phyloP scores from a whole-genome alignment of 1,140 invertebrate genomes.

The Zaprionus camerounensis region DNA sequence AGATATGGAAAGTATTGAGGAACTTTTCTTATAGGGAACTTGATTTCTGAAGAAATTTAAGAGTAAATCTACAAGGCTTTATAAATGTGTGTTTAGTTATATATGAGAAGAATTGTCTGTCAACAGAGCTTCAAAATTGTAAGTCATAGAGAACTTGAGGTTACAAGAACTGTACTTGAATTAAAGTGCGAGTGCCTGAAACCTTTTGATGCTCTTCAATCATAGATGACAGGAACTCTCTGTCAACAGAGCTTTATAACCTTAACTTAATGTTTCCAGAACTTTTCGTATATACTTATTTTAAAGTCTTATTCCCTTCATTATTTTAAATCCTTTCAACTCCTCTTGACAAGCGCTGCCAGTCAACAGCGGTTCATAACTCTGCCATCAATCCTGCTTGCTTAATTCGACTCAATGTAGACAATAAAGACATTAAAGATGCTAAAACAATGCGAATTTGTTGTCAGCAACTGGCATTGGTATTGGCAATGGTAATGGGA shows the following conservation, averaged over 20 bases:
- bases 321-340: neutral
- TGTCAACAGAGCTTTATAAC: too few relatives aligned
- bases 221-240: too few relatives aligned
- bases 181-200: too few relatives aligned
- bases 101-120: too few relatives aligned
- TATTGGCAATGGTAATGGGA: slow-evolving; percentile 16
- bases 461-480: slow-evolving; percentile 56
- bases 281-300: neutral
- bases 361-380: slow-evolving; percentile 12
- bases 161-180: too few relatives aligned
- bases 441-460: slow-evolving; percentile 69
- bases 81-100: too few relatives aligned
- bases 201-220: too few relatives aligned
- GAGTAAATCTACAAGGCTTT: too few relatives aligned
- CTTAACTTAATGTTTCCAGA: neutral
- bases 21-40: too few relatives aligned
- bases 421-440: slow-evolving; percentile 55
- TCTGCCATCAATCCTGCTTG: neutral
- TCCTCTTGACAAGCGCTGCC: neutral
- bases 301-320: neutral
- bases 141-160: too few relatives aligned
- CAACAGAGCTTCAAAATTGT: too few relatives aligned
- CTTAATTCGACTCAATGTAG: neutral
- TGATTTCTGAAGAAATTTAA: too few relatives aligned
- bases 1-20: neutral